Base-by-base conservation (phyloP, 2,797 vertebrate genomes). In the Hydrophis major region DNA sequence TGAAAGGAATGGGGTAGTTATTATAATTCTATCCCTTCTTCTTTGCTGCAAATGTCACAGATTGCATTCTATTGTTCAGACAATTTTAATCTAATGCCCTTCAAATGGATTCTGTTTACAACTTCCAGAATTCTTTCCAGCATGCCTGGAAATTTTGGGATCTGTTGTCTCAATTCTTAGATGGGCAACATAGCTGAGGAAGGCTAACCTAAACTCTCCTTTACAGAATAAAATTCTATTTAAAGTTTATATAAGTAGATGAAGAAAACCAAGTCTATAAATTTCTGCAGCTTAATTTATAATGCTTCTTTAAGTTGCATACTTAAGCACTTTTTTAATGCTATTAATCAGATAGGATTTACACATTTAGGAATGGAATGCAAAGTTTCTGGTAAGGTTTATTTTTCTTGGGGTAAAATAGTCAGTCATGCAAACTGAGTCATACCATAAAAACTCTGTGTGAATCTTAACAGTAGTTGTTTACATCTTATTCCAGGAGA, bases 401-500 rank as follows among this genome's bases (percentile, higher is more conserved):
- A 91, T 86, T 86, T 91, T 16, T 89, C 66, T 89, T 94, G 94
- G 92, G 20, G 37, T 42, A 93, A 95, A 95, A 92, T 22, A 32
- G 37, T 61, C 27, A 90, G 27, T 57, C 60, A 56, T 7, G 55
- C 61, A 74, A 25, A 37, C 22, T 86, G 87, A 59, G 93, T 95
- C 92, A 94, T 63, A 16, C 32, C 3, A 25, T 88, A 55, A 53
- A 60, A 89, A 89, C 22, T 53, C 55, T 61, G 6, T 8, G 60
- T 61, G 42, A 69, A 32, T n/a, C 25, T 69, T 4, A 47, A 18
- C 6, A 11, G 53, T 42, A 83, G 59, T n/a, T 18, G 87, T 50
- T 89, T 42, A 60, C 42, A 88, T 91, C 14, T 69, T 93, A 53
- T 83, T 57, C 16, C 37, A 56, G 12, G 63, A n/a, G 89, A 89